A percentile compares a stretch with the other conserved stretches of the same genome.
Conservation (phyloP, 2,888 invertebrate genomes). For the Campopleginae sp. region DNA sequence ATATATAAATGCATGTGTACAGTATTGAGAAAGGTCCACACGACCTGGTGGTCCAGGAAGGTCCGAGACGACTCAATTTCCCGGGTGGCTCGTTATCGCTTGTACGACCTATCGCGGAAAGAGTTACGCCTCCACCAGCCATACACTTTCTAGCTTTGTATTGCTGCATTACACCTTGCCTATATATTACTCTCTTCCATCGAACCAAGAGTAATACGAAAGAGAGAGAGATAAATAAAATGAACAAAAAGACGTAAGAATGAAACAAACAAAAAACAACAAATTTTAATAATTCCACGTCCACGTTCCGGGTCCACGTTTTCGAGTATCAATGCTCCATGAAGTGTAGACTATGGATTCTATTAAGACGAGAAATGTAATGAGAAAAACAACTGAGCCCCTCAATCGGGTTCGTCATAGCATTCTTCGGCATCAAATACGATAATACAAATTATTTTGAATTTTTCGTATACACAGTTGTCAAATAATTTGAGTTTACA, state of each 20-base stretch:
- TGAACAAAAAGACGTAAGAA: background rate
- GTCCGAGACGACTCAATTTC: conserved; percentile 64
- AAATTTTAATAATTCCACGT: conserved; percentile 4
- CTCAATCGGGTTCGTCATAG: no score
- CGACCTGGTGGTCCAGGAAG: conserved; percentile 29
- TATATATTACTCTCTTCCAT: conserved; percentile 16
- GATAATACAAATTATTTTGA: no score
- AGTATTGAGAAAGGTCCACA: conserved; percentile 3
- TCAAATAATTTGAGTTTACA: no score
- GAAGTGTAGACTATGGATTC: background rate
- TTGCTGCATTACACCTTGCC: conserved; percentile 30
- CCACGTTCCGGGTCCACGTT: no score
- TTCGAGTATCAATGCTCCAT: conserved; percentile 18
- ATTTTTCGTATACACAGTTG: no score
- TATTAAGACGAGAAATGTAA: background rate
- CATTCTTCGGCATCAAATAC: no score
- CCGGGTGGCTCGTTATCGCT: conserved; percentile 69
- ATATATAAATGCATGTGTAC: conserved; percentile 16
- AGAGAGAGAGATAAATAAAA: conserved; percentile 1
- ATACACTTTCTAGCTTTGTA: conserved; percentile 25
- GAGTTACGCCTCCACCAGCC: conserved; percentile 62
- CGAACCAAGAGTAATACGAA: conserved; percentile 24
- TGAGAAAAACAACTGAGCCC: no score
- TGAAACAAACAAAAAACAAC: background rate
- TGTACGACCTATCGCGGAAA: conserved; percentile 66